Base-by-base conservation (phyloP, 2,113 vertebrate species). In the Pogonocichla stellata region DNA sequence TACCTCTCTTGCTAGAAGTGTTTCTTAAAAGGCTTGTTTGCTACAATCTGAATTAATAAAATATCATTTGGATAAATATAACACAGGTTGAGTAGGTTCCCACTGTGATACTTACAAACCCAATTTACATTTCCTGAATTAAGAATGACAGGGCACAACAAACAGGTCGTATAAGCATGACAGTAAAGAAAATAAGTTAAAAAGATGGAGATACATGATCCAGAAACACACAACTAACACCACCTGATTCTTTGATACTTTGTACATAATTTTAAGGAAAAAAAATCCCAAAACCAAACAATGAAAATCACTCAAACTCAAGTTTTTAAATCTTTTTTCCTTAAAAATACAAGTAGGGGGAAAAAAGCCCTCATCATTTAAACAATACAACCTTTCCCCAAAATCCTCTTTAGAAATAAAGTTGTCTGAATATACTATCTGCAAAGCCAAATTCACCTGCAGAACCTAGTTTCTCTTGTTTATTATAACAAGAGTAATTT, bases 121-220 rank as follows among this genome's bases (percentile, higher is more conserved):
- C 48, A 91, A 74, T 79, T 95, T 83, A 91, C 60, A 36, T 48
- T 36, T 88, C 48, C 69, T 64, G 71, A 94, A 88, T 91, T 70
- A 92, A 74, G 71, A 86, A 61, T 36, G 74, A 69, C 82, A 94
- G 50, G 90, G 71, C 58, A 94, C 74, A 95, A 88, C 43, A 91
- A 89, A 61, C 31, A 81, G 57, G 62, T 61, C 88, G 67, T 77
- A 6, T 75, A 83, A 80, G 42, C 42, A 54, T 3, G 18, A 88
- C 66, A 82, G 36, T 20, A 24, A 80, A 86, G 61, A 71, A 85
- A 91, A 6, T 19, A 89, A 90, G 64, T 65, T 70, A 34, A 79
- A 75, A 33, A 1, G 0, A 77, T 65, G 58, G 64, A 92, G 80
- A 54, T 28, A 50, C n/a, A 57, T 1, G 19, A 77, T 42, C 43